These are phyloP conservation scores for Corythoichthys haematopterus DNA, from an alignment of 2,113 vertebrate genomes.

Conservation along the genomic window DNA sequence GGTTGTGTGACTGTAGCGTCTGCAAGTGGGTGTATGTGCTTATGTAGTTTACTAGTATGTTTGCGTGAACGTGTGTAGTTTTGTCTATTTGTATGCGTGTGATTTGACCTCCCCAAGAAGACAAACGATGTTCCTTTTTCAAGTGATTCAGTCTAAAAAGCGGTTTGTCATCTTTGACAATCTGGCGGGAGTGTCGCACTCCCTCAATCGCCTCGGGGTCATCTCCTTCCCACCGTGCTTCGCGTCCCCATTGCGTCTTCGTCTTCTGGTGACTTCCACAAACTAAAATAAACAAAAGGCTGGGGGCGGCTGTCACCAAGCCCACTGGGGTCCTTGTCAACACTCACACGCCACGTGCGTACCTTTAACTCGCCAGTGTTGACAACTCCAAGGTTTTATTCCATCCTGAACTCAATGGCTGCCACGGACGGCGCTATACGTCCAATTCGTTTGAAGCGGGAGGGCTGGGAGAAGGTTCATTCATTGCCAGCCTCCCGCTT, in stretches of 20 bases:
- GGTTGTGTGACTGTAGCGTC: no score
- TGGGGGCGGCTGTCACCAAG: background rate
- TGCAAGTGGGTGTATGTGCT: no score
- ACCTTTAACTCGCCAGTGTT: background rate
- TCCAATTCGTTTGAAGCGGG: no score
- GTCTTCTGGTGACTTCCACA: background rate
- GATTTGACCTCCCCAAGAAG: background rate
- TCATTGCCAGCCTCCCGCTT: no score
- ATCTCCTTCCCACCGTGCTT: background rate
- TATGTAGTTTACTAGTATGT: no score
- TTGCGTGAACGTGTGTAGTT: background rate
- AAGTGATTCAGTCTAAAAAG: background rate
- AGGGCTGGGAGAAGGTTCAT: no score
- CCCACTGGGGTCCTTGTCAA: background rate
- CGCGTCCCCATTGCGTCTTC: no score
- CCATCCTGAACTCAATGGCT: no score
- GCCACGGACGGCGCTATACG: no score
- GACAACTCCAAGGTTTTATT: no score
- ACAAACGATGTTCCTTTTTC: background rate
- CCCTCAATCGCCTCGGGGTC: background rate
- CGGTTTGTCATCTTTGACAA: background rate
- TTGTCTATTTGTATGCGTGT: constrained; percentile 1
- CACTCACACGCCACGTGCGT: background rate
- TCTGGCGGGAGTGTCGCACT: background rate
- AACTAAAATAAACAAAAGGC: background rate